Evolutionary conservation across 92 coral and sea anemone species (phyloP).

Genomic region (Palythoa caribaeorum): DNA sequence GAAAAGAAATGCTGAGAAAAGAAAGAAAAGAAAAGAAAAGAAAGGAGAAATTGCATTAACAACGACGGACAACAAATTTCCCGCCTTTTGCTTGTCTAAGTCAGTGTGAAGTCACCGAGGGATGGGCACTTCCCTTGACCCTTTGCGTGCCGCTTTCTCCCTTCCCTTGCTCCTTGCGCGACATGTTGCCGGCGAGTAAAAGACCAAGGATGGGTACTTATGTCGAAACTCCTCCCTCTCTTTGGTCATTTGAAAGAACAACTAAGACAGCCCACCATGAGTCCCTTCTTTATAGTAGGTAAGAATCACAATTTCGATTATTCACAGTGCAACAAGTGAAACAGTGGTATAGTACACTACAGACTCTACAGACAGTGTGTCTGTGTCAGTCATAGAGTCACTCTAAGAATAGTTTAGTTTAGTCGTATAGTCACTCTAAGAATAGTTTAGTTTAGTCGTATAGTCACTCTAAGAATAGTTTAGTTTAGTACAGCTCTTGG

Average conservation of each 20-base stretch:
- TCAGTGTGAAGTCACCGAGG: conserved; percentile 26
- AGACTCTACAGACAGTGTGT: conserved; percentile 2
- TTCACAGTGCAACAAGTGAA: conserved; percentile 5
- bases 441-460: conserved; percentile 2
- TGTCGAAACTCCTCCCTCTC: conserved; percentile 28
- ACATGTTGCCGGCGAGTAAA: conserved; percentile 27
- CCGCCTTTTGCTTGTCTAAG: conserved; percentile 30
- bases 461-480: conserved; percentile 3
- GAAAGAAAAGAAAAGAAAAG: conserved; percentile 26
- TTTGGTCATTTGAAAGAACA: conserved; percentile 27
- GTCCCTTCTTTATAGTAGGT: conserved; percentile 20
- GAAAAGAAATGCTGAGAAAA: conserved; percentile 26
- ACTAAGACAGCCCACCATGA: conserved; percentile 30
- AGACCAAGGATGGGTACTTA: conserved; percentile 29
- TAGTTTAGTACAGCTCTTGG: conserved; percentile 5
- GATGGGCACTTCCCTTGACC: conserved; percentile 31
- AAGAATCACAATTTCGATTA: background rate
- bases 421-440: conserved; percentile 4
- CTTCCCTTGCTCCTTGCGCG: conserved; percentile 31
- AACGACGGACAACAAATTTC: conserved; percentile 24
- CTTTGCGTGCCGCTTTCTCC: conserved; percentile 31
- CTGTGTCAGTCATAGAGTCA: conserved; percentile 3
- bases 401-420: conserved; percentile 2
- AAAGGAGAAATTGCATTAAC: conserved; percentile 23
- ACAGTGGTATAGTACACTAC: conserved; percentile 5